Evolutionary conservation across 2,888 invertebrate species (phyloP).

Genomic region (Chaitophorus viminalis): DNA sequence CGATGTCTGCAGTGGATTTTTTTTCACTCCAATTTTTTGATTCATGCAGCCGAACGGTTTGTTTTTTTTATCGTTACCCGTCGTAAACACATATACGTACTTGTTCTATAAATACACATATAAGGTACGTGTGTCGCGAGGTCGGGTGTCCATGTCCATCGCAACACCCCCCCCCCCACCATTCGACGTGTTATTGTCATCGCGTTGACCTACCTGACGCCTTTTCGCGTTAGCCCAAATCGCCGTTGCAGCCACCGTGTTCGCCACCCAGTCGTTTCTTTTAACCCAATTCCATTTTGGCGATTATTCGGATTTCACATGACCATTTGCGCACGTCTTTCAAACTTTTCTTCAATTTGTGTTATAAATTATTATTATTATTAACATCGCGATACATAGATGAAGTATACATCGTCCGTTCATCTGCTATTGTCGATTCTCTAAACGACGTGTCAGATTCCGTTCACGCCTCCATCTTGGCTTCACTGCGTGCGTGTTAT

Average conservation of each 20-base stretch:
- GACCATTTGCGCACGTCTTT: not conserved
- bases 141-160: not conserved
- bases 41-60: not conserved
- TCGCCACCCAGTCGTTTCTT: no score
- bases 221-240: conserved; percentile 22
- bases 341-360: not conserved
- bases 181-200: not conserved
- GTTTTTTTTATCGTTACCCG: conserved; percentile 3
- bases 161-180: not conserved
- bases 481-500: not conserved
- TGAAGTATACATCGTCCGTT: not conserved
- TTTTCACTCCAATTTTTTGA: not conserved
- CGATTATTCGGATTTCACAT: not conserved
- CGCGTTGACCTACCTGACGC: conserved; percentile 43
- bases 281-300: not conserved
- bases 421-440: not conserved
- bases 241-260: not conserved
- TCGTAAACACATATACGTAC: conserved; percentile 24
- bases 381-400: not conserved
- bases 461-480: not conserved
- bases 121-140: not conserved
- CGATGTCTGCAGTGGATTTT: not conserved
- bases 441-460: not conserved
- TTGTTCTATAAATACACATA: conserved; percentile 6
- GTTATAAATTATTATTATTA: not conserved